Evolutionary conservation across 2,113 vertebrate genomes (phyloP).

Genomic region (Furnarius figulus): DNA sequence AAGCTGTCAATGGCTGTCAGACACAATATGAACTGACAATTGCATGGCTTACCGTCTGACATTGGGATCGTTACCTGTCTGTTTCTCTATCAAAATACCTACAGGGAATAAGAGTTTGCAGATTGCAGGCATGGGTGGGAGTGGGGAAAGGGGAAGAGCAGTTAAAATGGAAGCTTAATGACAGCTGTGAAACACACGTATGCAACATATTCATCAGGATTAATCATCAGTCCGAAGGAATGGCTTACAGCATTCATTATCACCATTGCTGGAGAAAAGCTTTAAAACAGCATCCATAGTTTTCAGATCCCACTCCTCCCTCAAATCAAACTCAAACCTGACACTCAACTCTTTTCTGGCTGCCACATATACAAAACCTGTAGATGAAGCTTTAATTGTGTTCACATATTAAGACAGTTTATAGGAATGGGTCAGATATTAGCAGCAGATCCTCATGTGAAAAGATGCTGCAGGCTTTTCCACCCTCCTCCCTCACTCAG

Average conservation of each 20-base stretch:
- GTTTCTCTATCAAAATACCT: slow-evolving; percentile 58
- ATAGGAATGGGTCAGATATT: background rate
- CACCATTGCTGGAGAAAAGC: background rate
- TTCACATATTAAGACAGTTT: background rate
- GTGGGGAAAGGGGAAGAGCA: background rate
- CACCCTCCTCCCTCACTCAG: background rate
- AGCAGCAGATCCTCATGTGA: background rate
- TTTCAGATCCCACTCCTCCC: slow-evolving; percentile 7
- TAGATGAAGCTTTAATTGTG: background rate
- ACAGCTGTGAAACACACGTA: slow-evolving; percentile 44
- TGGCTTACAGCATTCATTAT: slow-evolving; percentile 39
- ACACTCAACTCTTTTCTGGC: background rate
- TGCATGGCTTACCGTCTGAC: slow-evolving; percentile 58
- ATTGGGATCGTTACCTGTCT: slow-evolving; percentile 60
- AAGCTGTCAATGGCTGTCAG: slow-evolving; percentile 67
- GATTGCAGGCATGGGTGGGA: slow-evolving; percentile 51
- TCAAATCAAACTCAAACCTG: background rate
- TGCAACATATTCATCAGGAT: slow-evolving; percentile 53
- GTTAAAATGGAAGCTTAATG: slow-evolving; percentile 51
- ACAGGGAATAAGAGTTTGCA: slow-evolving; percentile 57
- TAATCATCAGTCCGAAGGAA: slow-evolving; percentile 55
- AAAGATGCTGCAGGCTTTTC: background rate
- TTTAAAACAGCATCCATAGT: background rate
- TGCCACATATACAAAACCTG: background rate
- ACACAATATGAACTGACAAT: slow-evolving; percentile 63